Evolutionary conservation across 2,888 invertebrate species (phyloP).

Genomic region (Drosophila antonietae): DNA sequence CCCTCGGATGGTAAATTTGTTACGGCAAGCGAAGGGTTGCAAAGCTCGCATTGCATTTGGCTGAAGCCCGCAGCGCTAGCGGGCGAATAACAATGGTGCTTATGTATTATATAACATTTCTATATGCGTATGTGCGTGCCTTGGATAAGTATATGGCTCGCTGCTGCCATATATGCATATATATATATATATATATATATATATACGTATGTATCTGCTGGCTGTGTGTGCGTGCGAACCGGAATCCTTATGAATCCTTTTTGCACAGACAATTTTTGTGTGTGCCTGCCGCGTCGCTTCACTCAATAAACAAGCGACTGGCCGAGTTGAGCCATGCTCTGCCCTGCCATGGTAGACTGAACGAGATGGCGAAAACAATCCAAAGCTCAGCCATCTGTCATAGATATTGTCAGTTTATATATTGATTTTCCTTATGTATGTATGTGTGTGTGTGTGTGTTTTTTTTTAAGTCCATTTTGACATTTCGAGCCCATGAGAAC

Average conservation of each 20-base stretch:
- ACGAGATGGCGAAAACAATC: constrained; percentile 41
- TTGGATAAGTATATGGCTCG: constrained; percentile 5
- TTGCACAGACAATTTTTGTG: constrained; percentile 49
- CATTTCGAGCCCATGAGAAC: constrained; percentile 10
- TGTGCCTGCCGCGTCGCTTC: constrained; percentile 56
- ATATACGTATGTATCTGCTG: constrained; percentile 39
- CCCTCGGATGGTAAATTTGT: constrained; percentile 15
- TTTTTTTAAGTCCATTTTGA: constrained; percentile 19
- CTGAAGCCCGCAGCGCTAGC: constrained; percentile 63
- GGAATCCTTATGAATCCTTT: constrained; percentile 78
- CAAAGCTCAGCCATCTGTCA: constrained; percentile 72
- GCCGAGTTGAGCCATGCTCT: constrained; percentile 9
- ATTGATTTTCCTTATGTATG: constrained; percentile 55
- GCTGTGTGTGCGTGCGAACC: constrained; percentile 53
- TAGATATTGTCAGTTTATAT: constrained; percentile 72
- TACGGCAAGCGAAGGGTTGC: constrained; percentile 64
- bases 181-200: background rate
- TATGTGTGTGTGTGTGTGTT: fast-evolving
- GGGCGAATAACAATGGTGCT: constrained; percentile 73
- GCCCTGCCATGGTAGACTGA: constrained; percentile 10
- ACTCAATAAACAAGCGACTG: constrained; percentile 67
- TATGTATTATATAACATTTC: constrained; percentile 72
- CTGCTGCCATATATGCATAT: background rate
- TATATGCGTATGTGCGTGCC: constrained; percentile 41
- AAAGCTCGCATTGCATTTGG: constrained; percentile 71